A percentile compares a stretch with the other conserved stretches of the same genome.
These are phyloP conservation scores for Eufriesea mexicana DNA, from an alignment of 1,140 invertebrate species.

Conservation along the genomic window DNA sequence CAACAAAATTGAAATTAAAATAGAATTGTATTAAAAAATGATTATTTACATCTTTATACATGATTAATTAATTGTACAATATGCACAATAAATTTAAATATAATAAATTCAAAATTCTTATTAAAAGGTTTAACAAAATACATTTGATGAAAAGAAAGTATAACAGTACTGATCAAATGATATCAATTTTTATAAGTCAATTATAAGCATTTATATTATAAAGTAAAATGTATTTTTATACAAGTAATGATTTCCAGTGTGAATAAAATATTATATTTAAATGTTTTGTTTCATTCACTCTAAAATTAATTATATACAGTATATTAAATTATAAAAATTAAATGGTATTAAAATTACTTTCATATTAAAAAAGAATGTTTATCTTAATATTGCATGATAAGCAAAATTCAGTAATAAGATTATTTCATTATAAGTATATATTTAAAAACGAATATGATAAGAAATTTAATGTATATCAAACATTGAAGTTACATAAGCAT, in stretches of 20 bases:
- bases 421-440: not conserved
- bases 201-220: constrained; percentile 27
- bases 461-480: constrained; percentile 2
- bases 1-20: not conserved
- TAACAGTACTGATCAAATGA: not conserved
- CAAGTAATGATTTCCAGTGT: constrained; percentile 21
- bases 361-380: not conserved
- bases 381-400: not conserved
- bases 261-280: constrained; percentile 48
- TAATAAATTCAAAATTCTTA: not conserved
- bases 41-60: constrained; percentile 6
- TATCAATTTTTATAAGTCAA: constrained; percentile 6
- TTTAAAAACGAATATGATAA: not conserved
- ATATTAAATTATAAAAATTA: not conserved
- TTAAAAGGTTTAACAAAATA: constrained; percentile 7
- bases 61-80: constrained; percentile 3
- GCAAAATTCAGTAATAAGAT: not conserved
- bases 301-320: not conserved
- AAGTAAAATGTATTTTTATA: constrained; percentile 53
- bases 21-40: not conserved
- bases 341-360: not conserved
- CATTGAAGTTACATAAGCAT: not conserved
- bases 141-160: not conserved
- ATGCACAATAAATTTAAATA: constrained; percentile 18
- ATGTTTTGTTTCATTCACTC: not conserved